These are phyloP conservation scores for Melanocharis versteri DNA, from an alignment of 2,113 vertebrate genomes.

Conservation along the genomic window DNA sequence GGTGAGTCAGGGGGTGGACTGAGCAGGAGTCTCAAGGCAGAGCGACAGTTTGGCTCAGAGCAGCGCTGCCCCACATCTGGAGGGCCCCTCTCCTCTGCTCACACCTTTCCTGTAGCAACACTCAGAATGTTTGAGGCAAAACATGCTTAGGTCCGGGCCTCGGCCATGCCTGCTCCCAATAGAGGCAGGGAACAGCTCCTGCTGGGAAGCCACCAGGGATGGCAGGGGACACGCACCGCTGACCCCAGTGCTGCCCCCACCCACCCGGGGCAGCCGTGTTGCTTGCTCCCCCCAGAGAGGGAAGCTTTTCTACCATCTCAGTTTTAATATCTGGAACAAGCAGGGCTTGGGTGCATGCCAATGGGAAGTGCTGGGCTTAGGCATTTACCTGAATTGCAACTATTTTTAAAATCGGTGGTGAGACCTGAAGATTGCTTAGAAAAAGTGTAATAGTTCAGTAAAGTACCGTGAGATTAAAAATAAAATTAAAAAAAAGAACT, in stretches of 20 bases:
- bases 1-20: rapidly evolving
- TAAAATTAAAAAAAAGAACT: neutral
- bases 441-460: neutral
- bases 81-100: neutral
- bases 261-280: rapidly evolving
- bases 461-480: neutral
- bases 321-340: neutral
- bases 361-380: neutral
- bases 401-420: neutral
- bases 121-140: neutral
- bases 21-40: neutral
- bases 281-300: neutral
- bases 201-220: rapidly evolving
- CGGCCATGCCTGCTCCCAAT: rapidly evolving
- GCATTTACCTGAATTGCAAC: neutral
- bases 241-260: neutral
- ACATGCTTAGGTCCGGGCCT: too few relatives aligned
- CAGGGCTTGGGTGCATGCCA: neutral
- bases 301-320: neutral
- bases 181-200: neutral
- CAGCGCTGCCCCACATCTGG: neutral
- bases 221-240: rapidly evolving
- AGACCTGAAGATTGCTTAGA: rapidly evolving
- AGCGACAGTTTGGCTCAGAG: neutral
- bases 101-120: neutral